A percentile compares a stretch with the other conserved stretches of the same genome.
These are phyloP conservation scores for Adela reaumurella DNA, from an alignment of 2,888 invertebrate genomes.

Conservation along the genomic window DNA sequence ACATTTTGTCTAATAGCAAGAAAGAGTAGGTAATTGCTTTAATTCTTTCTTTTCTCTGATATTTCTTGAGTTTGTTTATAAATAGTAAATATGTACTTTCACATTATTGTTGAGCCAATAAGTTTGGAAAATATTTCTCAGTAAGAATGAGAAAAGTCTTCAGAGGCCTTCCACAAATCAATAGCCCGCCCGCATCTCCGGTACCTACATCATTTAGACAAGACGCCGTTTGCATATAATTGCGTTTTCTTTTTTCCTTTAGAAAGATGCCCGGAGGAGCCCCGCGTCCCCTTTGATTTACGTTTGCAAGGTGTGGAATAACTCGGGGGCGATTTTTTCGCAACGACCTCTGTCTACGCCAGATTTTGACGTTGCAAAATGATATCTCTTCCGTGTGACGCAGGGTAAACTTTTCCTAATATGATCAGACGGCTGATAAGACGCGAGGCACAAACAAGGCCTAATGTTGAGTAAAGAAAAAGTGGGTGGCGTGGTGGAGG, in stretches of 20 bases:
- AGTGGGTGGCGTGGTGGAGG: slow-evolving; percentile 14
- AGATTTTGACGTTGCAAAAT: not conserved
- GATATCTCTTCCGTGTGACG: not conserved
- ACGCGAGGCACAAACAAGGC: not conserved
- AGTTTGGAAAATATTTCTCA: too few relatives aligned
- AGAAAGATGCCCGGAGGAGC: slow-evolving; percentile 39
- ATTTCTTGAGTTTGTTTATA: too few relatives aligned
- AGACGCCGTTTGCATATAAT: slow-evolving; percentile 40
- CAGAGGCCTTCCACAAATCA: not conserved
- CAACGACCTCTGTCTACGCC: not conserved
- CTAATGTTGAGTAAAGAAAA: slow-evolving; percentile 44
- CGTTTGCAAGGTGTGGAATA: slow-evolving; percentile 56
- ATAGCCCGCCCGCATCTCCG: not conserved
- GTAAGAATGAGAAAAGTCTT: too few relatives aligned
- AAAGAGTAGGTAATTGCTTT: too few relatives aligned
- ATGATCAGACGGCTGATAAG: not conserved
- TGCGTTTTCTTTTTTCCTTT: slow-evolving; percentile 44
- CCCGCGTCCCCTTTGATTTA: slow-evolving; percentile 45
- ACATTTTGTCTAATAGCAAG: too few relatives aligned
- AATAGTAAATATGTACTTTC: too few relatives aligned
- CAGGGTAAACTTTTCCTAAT: not conserved
- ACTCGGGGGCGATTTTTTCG: slow-evolving; percentile 11
- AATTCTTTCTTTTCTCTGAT: too few relatives aligned
- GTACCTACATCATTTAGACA: not conserved
- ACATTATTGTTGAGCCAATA: too few relatives aligned